These are phyloP conservation scores for Nibea coibor DNA, from an alignment of 2,113 vertebrate genomes.

Conservation along the genomic window DNA sequence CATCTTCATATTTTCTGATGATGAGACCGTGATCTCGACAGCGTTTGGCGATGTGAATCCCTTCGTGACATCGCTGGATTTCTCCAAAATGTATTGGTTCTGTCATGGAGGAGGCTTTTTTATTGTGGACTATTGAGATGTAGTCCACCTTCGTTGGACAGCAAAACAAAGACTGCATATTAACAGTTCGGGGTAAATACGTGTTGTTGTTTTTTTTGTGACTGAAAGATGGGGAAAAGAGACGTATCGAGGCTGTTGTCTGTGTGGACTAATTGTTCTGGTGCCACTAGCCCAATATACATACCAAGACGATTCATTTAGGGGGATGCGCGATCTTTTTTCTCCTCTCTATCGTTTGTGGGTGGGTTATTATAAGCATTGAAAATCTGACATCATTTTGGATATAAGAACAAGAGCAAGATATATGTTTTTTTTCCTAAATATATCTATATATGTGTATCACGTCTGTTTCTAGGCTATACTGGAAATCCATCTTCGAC, in stretches of 20 bases:
- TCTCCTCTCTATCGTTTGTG: slow-evolving; percentile 59
- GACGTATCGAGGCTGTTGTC: slow-evolving; percentile 61
- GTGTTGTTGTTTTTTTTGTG: slow-evolving; percentile 15
- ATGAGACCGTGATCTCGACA: slow-evolving; percentile 25
- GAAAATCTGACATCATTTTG: slow-evolving; percentile 80
- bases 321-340: slow-evolving; percentile 72
- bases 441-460: not conserved
- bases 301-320: slow-evolving; percentile 68
- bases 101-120: slow-evolving; percentile 68
- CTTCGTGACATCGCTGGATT: slow-evolving; percentile 64
- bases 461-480: slow-evolving; percentile 41
- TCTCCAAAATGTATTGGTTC: slow-evolving; percentile 46
- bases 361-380: slow-evolving; percentile 77
- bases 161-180: slow-evolving; percentile 76
- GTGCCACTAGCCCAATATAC: slow-evolving; percentile 59
- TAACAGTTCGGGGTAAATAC: slow-evolving; percentile 57
- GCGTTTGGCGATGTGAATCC: slow-evolving; percentile 44
- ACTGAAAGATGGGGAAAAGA: slow-evolving; percentile 65
- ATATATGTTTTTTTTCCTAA: slow-evolving; percentile 12
- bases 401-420: slow-evolving; percentile 60
- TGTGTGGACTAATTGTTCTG: slow-evolving; percentile 75
- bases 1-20: fast-evolving
- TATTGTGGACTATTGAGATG: slow-evolving; percentile 69
- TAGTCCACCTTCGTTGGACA: slow-evolving; percentile 75
- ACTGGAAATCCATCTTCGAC: slow-evolving; percentile 65